These are phyloP conservation scores for Rhinophrynus dorsalis DNA, from an alignment of 2,797 vertebrate genomes.

Conservation along the genomic window DNA sequence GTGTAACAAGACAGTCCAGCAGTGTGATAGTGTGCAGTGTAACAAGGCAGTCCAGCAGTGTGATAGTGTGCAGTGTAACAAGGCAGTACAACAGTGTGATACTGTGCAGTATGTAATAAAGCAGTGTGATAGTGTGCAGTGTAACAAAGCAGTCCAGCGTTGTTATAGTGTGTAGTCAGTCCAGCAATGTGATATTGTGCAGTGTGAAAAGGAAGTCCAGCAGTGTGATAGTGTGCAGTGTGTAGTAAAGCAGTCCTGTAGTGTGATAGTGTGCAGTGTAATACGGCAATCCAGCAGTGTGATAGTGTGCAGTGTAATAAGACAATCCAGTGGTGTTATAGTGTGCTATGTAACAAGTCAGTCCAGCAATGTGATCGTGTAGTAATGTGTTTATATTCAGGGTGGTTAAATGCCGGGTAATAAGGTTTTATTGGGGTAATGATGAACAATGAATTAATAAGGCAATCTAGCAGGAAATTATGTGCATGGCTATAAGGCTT, in stretches of 20 bases:
- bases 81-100: not conserved
- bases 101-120: not conserved
- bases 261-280: not conserved
- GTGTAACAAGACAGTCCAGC: not conserved
- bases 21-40: not conserved
- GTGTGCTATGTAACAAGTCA: too few relatives aligned
- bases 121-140: not conserved
- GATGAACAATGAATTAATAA: too few relatives aligned
- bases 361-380: too few relatives aligned
- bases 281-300: too few relatives aligned
- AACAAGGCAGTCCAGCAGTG: not conserved
- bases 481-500: too few relatives aligned
- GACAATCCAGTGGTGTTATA: too few relatives aligned
- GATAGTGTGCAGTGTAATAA: too few relatives aligned
- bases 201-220: not conserved
- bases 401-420: too few relatives aligned
- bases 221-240: not conserved
- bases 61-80: not conserved
- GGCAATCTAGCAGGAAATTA: too few relatives aligned
- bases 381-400: too few relatives aligned
- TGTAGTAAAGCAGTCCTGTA: not conserved
- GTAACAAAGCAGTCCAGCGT: too few relatives aligned
- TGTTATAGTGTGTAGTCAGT: not conserved
- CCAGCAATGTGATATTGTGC: not conserved
- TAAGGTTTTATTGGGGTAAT: too few relatives aligned